Evolutionary conservation across 2,113 vertebrate genomes (phyloP).

Genomic region (Fregata magnificens): DNA sequence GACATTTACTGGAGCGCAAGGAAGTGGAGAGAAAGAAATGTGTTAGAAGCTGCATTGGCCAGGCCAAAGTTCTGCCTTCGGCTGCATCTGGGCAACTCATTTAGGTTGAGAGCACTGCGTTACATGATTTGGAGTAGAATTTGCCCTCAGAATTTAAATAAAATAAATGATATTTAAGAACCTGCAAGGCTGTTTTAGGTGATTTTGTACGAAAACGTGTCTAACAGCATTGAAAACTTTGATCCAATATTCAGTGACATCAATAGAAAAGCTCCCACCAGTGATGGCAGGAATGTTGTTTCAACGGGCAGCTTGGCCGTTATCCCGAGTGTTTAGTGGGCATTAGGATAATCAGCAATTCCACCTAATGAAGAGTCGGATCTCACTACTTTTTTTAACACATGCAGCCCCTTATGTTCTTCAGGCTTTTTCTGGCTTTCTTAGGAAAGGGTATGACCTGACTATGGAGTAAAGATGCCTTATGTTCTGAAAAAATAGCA

Average conservation of each 20-base stretch:
- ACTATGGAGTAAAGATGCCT: not conserved
- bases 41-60: not conserved
- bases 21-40: not conserved
- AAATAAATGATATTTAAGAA: not conserved
- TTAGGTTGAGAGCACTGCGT: not conserved
- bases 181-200: not conserved
- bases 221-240: not conserved
- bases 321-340: not conserved
- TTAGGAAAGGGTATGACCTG: not conserved
- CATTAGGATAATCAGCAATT: not conserved
- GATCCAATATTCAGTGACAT: not conserved
- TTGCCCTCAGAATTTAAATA: not conserved
- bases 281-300: not conserved
- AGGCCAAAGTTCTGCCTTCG: not conserved
- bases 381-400: not conserved
- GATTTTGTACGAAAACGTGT: not conserved
- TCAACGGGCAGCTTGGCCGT: not conserved
- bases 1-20: not conserved
- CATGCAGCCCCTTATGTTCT: not conserved
- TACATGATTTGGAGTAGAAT: not conserved
- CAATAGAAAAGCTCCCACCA: not conserved
- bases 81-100: conserved; percentile 12
- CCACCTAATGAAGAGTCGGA: not conserved
- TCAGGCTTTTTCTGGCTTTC: not conserved
- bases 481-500: not conserved